Evolutionary conservation across 2,888 invertebrate genomes (phyloP), one percentile per base, ranked within the genome.

Genomic region (Tiphia femorata): DNA sequence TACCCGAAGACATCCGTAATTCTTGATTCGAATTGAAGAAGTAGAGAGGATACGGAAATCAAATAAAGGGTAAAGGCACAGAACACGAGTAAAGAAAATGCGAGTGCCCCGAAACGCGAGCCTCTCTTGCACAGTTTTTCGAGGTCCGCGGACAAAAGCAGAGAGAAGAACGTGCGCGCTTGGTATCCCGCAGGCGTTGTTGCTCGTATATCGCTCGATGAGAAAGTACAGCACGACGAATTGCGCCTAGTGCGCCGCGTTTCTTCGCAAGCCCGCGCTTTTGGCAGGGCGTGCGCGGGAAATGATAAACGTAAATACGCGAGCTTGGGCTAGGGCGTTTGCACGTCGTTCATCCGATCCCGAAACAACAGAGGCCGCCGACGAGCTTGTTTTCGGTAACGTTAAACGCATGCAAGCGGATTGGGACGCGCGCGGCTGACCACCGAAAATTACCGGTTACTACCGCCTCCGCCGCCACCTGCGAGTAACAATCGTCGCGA

Each of bases 221-320:
- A n/a, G n/a, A n/a, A n/a, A n/a, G n/a, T n/a, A n/a, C n/a, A n/a
- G n/a, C n/a, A n/a, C n/a, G n/a, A n/a, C n/a, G n/a, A n/a, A n/a
- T n/a, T n/a, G n/a, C n/a, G n/a, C n/a, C n/a, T n/a, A n/a, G n/a
- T n/a, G n/a, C n/a, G n/a, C n/a, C n/a, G n/a, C n/a, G n/a, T n/a
- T n/a, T n/a, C n/a, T n/a, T n/a, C n/a, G n/a, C n/a, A n/a, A n/a
- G n/a, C n/a, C 14, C 35, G 12, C 17, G 8, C 17, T 37, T 37
- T 43, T 21, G 10, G 35, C 48, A 53, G 48, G 48, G 27, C 48
- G 49, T 51, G 30, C n/a, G n/a, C 29, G 8, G 37, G 40, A 43
- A 38, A 46, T 59, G 62, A 62, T 67, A 59, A 62, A 68, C 48
- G 62, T 35, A 62, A 66, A 55, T 52, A 30, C 35, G 35, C 29